These are phyloP conservation scores for Acleris sparsana DNA, from an alignment of 2,888 invertebrate species.

Conservation along the genomic window DNA sequence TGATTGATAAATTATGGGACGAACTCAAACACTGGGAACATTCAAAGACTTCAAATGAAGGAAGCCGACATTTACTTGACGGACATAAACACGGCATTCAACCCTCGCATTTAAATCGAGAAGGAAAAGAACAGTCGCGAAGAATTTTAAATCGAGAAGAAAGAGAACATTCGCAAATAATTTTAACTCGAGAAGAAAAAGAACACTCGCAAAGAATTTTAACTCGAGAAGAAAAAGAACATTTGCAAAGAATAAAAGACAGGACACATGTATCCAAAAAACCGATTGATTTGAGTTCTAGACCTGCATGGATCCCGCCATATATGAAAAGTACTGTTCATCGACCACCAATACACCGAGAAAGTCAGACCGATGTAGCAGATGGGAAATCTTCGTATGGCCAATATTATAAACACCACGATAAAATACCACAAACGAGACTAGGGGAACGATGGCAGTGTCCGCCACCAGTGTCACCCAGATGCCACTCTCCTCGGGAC, in stretches of 20 bases:
- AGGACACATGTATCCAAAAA: slow-evolving; percentile 5
- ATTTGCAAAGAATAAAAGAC: slow-evolving; percentile 51
- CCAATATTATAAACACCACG: neutral
- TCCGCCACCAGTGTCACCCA: neutral
- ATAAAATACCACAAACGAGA: neutral
- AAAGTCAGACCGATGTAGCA: slow-evolving; percentile 50
- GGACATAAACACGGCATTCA: neutral
- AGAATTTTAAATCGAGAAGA: no score
- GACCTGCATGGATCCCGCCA: no score
- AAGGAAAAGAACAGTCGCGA: no score
- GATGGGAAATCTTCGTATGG: slow-evolving; percentile 13
- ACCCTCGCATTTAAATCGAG: slow-evolving; percentile 38
- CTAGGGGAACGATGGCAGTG: no score
- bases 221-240: slow-evolving; percentile 46
- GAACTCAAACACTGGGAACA: slow-evolving; percentile 46
- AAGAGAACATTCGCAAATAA: slow-evolving; percentile 48
- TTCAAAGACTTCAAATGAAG: slow-evolving; percentile 44
- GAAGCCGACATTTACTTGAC: neutral
- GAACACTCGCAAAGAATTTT: slow-evolving; percentile 53
- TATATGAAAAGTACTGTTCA: slow-evolving; percentile 35
- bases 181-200: slow-evolving; percentile 54
- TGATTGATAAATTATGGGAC: slow-evolving; percentile 46
- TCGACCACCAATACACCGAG: slow-evolving; percentile 44
- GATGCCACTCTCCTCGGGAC: no score
- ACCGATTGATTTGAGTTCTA: no score